phyloP scores from a whole-genome alignment of 2,888 invertebrate species.

The Dorcus parallelipipedus region DNA sequence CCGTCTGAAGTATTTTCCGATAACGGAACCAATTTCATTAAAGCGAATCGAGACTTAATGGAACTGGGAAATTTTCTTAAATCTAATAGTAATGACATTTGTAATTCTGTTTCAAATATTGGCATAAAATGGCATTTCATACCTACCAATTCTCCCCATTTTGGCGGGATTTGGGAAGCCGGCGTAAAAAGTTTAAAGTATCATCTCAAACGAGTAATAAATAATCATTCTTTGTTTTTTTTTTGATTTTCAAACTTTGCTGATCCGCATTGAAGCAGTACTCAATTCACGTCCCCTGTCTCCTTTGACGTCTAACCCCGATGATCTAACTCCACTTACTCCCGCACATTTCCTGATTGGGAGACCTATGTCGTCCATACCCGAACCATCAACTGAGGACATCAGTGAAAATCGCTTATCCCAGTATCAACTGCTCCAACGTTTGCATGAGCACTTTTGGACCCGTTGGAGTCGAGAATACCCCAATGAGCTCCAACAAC shows the following conservation, averaged over 20 bases:
- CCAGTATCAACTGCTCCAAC: slow-evolving; percentile 28
- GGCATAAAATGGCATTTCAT: background rate
- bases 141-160: slow-evolving; percentile 25
- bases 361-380: background rate
- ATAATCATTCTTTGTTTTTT: slow-evolving; percentile 22
- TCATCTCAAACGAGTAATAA: slow-evolving; percentile 26
- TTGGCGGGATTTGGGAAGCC: slow-evolving; percentile 35
- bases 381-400: no score
- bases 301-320: slow-evolving; percentile 24
- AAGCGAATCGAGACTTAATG: background rate
- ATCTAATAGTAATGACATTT: background rate
- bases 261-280: slow-evolving; percentile 30
- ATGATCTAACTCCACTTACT: slow-evolving; percentile 16
- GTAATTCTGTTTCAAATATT: background rate
- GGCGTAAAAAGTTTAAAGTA: slow-evolving; percentile 30
- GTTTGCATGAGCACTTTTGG: slow-evolving; percentile 30
- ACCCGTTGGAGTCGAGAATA: slow-evolving; percentile 29
- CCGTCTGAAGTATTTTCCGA: background rate
- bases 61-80: background rate
- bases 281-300: slow-evolving; percentile 33
- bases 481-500: slow-evolving; percentile 24
- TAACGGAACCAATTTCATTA: background rate
- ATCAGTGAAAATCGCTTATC: no score
- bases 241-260: slow-evolving; percentile 31
- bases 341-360: slow-evolving; percentile 28